Evolutionary conservation across 2,113 vertebrate genomes (phyloP).

Genomic region (Chlamydotis undulata): DNA sequence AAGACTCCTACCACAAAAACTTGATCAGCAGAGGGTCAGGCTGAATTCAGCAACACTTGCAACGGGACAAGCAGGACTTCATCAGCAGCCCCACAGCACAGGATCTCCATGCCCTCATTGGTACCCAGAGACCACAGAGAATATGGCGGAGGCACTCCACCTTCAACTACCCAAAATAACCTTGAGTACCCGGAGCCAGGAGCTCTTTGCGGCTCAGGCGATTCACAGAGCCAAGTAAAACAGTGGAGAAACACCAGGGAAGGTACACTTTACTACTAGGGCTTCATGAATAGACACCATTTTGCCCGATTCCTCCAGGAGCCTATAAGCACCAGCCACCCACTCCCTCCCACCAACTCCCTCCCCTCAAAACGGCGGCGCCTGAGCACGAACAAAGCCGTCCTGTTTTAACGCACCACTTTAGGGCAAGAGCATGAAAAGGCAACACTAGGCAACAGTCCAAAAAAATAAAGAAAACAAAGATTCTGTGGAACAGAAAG

Average conservation of each 20-base stretch:
- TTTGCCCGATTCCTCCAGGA: background rate
- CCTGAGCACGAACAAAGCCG: background rate
- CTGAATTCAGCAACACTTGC: accelerated
- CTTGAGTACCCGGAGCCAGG: background rate
- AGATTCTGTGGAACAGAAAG: background rate
- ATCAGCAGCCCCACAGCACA: background rate
- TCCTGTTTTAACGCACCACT: background rate
- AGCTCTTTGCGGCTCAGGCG: background rate
- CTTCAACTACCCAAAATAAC: background rate
- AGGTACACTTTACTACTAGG: background rate
- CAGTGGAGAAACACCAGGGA: background rate
- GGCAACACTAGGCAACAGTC: background rate
- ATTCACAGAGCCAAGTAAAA: background rate
- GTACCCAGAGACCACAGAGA: accelerated
- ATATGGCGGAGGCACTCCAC: background rate
- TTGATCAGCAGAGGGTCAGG: background rate
- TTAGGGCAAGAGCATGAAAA: background rate
- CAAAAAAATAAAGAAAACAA: background rate
- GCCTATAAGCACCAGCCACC: background rate
- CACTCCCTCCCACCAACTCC: accelerated
- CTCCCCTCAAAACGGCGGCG: accelerated
- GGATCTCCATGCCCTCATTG: too few species aligned
- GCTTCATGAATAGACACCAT: background rate
- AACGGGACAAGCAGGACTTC: accelerated
- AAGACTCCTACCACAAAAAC: background rate